Conservation (phyloP, 2,888 invertebrate species). For the Drosophila neonasuta region DNA sequence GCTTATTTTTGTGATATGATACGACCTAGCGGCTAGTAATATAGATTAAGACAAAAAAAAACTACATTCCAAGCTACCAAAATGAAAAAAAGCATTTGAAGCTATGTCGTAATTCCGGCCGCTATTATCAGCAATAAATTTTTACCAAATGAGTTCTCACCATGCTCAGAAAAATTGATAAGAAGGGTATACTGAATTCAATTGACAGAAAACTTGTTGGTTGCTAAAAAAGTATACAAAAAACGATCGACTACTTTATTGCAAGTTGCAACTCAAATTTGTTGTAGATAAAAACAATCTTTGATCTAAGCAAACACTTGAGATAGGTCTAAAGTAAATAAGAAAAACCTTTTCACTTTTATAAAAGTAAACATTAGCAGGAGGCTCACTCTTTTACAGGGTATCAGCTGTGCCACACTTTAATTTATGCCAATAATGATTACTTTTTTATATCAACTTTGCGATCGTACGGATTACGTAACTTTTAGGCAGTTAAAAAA, state of each 20-base stretch:
- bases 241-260: not conserved
- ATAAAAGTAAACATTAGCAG: not conserved
- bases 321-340: not conserved
- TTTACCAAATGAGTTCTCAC: constrained; percentile 31
- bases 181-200: not conserved
- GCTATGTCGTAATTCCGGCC: constrained; percentile 42
- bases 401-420: not conserved
- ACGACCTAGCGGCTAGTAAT: constrained; percentile 1
- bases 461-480: constrained; percentile 38
- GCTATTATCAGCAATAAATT: constrained; percentile 51
- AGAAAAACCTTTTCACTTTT: not conserved
- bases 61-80: constrained; percentile 14
- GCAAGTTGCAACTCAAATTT: too few species aligned
- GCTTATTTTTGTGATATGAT: constrained; percentile 46
- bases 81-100: constrained; percentile 18
- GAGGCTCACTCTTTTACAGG: not conserved
- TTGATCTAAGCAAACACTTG: not conserved
- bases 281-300: not conserved
- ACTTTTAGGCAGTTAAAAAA: constrained; percentile 20
- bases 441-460: constrained; percentile 42
- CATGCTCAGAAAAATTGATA: not conserved
- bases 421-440: not conserved
- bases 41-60: constrained; percentile 38
- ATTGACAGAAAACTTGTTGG: not conserved
- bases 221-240: not conserved